These are phyloP conservation scores for Linepithema humile DNA, from an alignment of 1,140 invertebrate species.

Conservation along the genomic window DNA sequence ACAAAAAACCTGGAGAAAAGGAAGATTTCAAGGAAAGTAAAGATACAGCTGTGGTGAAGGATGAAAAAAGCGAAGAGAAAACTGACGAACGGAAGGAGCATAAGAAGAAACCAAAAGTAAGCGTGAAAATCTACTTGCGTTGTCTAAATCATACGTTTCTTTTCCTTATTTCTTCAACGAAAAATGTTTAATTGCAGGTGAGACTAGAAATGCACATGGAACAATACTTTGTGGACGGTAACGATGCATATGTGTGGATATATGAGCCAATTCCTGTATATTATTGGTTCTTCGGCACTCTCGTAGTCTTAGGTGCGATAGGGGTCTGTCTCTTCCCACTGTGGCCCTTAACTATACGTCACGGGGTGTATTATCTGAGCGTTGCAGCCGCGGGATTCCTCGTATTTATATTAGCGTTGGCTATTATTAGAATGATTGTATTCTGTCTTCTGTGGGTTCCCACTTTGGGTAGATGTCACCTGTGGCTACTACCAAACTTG, in stretches of 20 bases:
- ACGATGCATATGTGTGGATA: conserved; percentile 99
- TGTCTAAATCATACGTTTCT: not conserved
- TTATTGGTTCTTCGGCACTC: conserved; percentile 97
- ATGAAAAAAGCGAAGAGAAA: conserved; percentile 83
- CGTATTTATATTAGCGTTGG: conserved; percentile 95
- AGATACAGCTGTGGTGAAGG: conserved; percentile 82
- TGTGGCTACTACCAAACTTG: conserved; percentile 99
- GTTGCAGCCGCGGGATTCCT: conserved; percentile 97
- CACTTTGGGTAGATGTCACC: conserved; percentile 95
- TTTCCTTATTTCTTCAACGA: not conserved
- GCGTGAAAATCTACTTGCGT: not conserved
- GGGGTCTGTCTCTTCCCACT: conserved; percentile 98
- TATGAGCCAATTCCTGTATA: conserved; percentile 99
- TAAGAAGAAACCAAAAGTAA: conserved; percentile 81
- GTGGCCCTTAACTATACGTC: conserved; percentile 97
- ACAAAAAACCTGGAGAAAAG: conserved; percentile 80
- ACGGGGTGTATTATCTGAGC: conserved; percentile 98
- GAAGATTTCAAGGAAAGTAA: conserved; percentile 84
- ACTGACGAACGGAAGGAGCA: conserved; percentile 78
- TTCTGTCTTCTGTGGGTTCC: conserved; percentile 96
- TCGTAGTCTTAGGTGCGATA: conserved; percentile 96
- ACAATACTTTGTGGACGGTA: conserved; percentile 96
- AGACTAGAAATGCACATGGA: conserved; percentile 98
- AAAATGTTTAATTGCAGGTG: conserved; percentile 79
- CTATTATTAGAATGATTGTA: conserved; percentile 94